These are phyloP conservation scores for Cebus imitator DNA, from an alignment of 2,113 vertebrate genomes.

Conservation along the genomic window DNA sequence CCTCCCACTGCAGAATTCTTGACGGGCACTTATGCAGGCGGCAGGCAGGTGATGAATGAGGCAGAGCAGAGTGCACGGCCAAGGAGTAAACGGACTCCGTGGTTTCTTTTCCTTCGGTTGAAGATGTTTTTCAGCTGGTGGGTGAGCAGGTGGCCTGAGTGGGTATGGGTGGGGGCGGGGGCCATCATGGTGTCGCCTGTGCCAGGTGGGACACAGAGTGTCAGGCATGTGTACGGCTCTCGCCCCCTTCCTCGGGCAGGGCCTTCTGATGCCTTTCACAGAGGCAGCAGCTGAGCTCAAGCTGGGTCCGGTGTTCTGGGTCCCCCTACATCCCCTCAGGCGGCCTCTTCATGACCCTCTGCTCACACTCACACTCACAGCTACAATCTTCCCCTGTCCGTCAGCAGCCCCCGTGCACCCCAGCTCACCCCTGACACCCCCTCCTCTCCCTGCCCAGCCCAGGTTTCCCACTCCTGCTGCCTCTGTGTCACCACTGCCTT, in stretches of 20 bases:
- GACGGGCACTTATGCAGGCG: conserved; percentile 26
- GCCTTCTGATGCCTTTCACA: neutral
- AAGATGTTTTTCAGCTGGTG: neutral
- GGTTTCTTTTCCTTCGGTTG: conserved; percentile 52
- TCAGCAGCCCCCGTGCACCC: neutral
- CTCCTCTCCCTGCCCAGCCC: neutral
- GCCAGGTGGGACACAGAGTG: neutral
- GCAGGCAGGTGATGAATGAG: conserved; percentile 75
- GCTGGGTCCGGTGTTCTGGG: neutral
- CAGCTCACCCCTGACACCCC: accelerated
- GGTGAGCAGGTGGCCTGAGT: conserved; percentile 30
- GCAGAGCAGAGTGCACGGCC: neutral
- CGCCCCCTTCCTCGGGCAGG: neutral
- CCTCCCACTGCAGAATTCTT: conserved; percentile 68
- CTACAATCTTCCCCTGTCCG: neutral
- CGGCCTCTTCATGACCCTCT: neutral
- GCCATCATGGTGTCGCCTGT: neutral
- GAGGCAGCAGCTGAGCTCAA: neutral
- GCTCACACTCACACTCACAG: too few relatives aligned
- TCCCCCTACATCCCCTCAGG: neutral
- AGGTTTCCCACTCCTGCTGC: neutral
- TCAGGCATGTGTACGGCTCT: neutral
- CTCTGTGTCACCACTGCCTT: neutral
- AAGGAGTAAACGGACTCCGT: neutral
- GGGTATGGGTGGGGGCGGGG: neutral